Evolutionary conservation across 1,140 invertebrate species (phyloP).

Genomic region (Drosophila bocki): DNA sequence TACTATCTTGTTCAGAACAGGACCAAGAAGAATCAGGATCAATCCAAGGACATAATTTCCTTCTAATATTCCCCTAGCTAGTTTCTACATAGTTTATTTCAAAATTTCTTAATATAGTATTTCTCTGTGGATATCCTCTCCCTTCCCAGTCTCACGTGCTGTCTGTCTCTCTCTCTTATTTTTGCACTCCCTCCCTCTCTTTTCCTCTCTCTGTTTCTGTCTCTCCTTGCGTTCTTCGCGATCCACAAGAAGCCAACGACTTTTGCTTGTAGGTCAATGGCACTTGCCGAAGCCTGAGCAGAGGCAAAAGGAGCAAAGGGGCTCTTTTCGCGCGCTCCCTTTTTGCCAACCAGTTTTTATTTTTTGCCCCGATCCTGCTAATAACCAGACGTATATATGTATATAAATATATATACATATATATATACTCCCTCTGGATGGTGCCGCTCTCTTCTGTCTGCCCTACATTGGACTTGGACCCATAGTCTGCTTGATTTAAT

Average conservation of each 20-base stretch:
- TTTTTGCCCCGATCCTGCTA: conserved; percentile 61
- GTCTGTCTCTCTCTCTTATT: neutral
- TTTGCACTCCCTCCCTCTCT: neutral
- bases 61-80: neutral
- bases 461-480: conserved; percentile 67
- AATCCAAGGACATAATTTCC: too few species aligned
- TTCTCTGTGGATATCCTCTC: conserved; percentile 25
- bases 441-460: conserved; percentile 42
- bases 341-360: conserved; percentile 65
- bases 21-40: neutral
- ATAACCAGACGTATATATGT: conserved; percentile 57
- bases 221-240: conserved; percentile 16
- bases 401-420: neutral
- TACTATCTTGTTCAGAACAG: too few species aligned
- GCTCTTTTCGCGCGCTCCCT: conserved; percentile 12
- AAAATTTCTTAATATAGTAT: neutral
- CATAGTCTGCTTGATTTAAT: conserved; percentile 51
- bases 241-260: conserved; percentile 71
- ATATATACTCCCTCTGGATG: conserved; percentile 7
- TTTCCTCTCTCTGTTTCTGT: neutral
- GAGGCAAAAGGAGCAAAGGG: conserved; percentile 24
- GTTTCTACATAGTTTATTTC: neutral
- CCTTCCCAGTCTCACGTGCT: neutral
- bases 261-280: conserved; percentile 75
- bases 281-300: conserved; percentile 43